Percentiles rank a stretch among this genome's conserved stretches.
These are phyloP conservation scores for Sphenopsis melanotis DNA, from an alignment of 2,797 vertebrate genomes.

Conservation along the genomic window DNA sequence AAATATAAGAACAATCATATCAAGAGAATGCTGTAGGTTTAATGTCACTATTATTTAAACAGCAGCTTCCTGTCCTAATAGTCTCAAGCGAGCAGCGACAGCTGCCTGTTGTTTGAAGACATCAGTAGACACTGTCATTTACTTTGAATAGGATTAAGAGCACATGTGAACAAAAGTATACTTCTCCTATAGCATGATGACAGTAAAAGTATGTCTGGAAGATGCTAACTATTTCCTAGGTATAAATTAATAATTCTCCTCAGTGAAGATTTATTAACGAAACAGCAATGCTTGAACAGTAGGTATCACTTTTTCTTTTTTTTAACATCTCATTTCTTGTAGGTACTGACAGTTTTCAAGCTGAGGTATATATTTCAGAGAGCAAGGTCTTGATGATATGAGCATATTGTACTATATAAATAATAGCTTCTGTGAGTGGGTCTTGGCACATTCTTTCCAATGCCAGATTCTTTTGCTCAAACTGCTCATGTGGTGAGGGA, in stretches of 20 bases:
- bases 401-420: constrained; percentile 53
- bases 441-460: constrained; percentile 20
- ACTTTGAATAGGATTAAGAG: background rate
- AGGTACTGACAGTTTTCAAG: constrained; percentile 44
- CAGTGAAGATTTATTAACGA: background rate
- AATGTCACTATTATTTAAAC: background rate
- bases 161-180: background rate
- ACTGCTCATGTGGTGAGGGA: background rate
- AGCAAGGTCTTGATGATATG: constrained; percentile 53
- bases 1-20: background rate
- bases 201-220: background rate
- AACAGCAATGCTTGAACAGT: background rate
- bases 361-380: constrained; percentile 53
- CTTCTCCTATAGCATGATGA: background rate
- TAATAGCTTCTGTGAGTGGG: constrained; percentile 35
- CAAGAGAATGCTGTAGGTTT: background rate
- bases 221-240: background rate
- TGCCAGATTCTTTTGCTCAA: constrained; percentile 33
- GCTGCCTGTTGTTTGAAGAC: background rate
- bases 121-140: background rate
- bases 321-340: background rate
- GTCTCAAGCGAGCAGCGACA: background rate
- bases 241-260: constrained; percentile 34
- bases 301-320: background rate
- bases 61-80: background rate